These are phyloP conservation scores for Pyrrhia umbra DNA, from an alignment of 2,888 invertebrate genomes.

Conservation along the genomic window DNA sequence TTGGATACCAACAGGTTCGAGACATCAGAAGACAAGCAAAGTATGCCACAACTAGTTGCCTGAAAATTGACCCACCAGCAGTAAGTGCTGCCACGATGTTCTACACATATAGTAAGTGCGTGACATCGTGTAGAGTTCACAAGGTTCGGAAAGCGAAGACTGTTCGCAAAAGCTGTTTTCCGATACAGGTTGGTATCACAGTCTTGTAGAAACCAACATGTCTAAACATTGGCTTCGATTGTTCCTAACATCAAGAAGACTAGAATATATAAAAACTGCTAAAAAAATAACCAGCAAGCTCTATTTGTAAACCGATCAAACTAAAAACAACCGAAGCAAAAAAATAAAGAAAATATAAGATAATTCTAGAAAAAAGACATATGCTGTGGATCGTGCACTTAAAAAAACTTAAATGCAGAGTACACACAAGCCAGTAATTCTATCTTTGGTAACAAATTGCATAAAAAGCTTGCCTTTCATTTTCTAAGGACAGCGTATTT, in stretches of 20 bases:
- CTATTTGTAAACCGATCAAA: neutral
- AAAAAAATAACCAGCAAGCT: neutral
- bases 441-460: slow-evolving; percentile 28
- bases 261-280: neutral
- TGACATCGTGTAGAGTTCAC: slow-evolving; percentile 30
- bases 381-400: slow-evolving; percentile 5
- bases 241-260: slow-evolving; percentile 6
- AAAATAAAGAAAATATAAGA: neutral
- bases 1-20: slow-evolving; percentile 55
- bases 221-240: slow-evolving; percentile 36
- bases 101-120: slow-evolving; percentile 41
- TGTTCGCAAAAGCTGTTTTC: slow-evolving; percentile 41
- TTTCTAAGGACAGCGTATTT: slow-evolving; percentile 5
- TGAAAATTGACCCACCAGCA: slow-evolving; percentile 32
- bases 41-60: slow-evolving; percentile 45
- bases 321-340: slow-evolving; percentile 10
- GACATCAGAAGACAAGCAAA: slow-evolving; percentile 40
- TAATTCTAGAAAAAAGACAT: slow-evolving; percentile 10
- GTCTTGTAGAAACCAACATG: slow-evolving; percentile 49
- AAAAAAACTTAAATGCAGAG: neutral
- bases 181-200: slow-evolving; percentile 51
- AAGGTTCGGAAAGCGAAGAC: slow-evolving; percentile 46
- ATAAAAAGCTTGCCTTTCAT: slow-evolving; percentile 14
- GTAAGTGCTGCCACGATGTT: slow-evolving; percentile 41
- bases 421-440: slow-evolving; percentile 17